Evolutionary conservation across 2,113 vertebrate species (phyloP).

Genomic region (Apus apus): DNA sequence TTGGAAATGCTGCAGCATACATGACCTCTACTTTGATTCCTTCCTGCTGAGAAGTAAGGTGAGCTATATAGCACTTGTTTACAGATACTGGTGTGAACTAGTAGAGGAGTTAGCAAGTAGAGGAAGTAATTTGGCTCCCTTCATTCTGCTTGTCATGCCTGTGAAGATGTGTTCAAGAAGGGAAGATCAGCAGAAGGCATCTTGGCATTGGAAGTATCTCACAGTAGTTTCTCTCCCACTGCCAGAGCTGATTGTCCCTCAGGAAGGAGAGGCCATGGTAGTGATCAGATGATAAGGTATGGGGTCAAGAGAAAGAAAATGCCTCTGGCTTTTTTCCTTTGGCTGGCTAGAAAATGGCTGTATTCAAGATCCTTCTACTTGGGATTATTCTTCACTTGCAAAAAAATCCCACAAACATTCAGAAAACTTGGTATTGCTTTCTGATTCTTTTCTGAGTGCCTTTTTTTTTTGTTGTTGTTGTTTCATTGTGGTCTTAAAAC

Average conservation of each 20-base stretch:
- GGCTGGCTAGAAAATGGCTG: neutral
- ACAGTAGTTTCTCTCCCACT: neutral
- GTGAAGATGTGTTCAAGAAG: neutral
- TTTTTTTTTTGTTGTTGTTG: neutral
- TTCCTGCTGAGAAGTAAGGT: slow-evolving; percentile 23
- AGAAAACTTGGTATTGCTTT: neutral
- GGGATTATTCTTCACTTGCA: neutral
- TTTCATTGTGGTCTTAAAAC: neutral
- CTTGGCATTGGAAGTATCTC: neutral
- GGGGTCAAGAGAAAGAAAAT: neutral
- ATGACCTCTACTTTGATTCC: neutral
- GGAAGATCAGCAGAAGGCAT: neutral
- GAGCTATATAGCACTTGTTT: neutral
- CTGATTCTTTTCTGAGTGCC: neutral
- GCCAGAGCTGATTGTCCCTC: neutral
- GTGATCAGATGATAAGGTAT: neutral
- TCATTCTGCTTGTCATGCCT: neutral
- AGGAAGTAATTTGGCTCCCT: neutral
- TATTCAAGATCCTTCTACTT: neutral
- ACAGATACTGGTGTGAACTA: neutral
- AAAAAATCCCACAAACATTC: neutral
- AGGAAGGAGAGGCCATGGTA: neutral
- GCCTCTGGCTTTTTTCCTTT: neutral
- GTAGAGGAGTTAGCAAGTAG: neutral
- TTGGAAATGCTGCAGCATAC: slow-evolving; percentile 9